Evolutionary conservation across 1,140 invertebrate species (phyloP), one percentile per base, ranked within the genome.

Genomic region (Geopemphigus sp.): DNA sequence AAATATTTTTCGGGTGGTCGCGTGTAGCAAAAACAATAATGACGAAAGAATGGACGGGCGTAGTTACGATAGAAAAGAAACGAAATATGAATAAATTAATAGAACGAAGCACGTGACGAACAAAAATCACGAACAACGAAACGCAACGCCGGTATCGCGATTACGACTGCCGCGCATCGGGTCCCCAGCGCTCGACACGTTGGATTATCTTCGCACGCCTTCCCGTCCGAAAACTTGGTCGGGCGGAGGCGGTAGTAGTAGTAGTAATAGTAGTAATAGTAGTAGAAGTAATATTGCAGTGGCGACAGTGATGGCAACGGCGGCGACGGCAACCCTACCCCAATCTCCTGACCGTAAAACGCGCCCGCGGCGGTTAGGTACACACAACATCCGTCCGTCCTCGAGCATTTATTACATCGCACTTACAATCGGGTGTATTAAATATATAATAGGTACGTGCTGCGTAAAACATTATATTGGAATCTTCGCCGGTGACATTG

Each of bases 161-260:
- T 53, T 54, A 47, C 54, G 26, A 72, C 68, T 72, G 68, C 47
- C 68, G 68, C 50, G 68, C 68, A 47, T 54, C 47, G 47, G 3
- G 47, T 15, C 29, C 50, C 5, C 15, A 14, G 39, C 19, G 22
- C 68, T 29, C 68, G 26, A 15, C 68, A 72, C 68, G 68, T 72
- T 54, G 47, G 47, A 72, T 54, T 45, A 29, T 72, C 68, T 72
- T 72, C 50, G 68, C 68, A 29, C 68, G 50, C 68, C 68, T 8
- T 72, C 29, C 68, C 68, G 10, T 72, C 68, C 68, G 17, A 72
- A 72, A 53, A 29, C 47, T 47, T 10, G 24, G 24, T 14, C 64
- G 39, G 11, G 1, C 17, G 8, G 11, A 17, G 24, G 24, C 24
- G 66, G 47, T n/a, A 17, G 39, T n/a, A 11, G 47, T 50, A 6